These are phyloP conservation scores for honey bee (Apis mellifera) DNA, from an alignment of 1,140 invertebrate genomes.

Conservation along the genomic window Amel_HAv3.1 CM009940.2:2389501-2390000, in stretches of 20 bases:
- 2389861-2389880: neutral
- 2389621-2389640: slow-evolving; percentile 54
- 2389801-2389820: slow-evolving; percentile 34
- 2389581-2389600: slow-evolving; percentile 4
- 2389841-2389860: slow-evolving; percentile 20
- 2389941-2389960: too few relatives aligned
- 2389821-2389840: neutral
- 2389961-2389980: too few relatives aligned
- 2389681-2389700: slow-evolving; percentile 11
- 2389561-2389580: slow-evolving; percentile 15
- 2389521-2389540: slow-evolving; percentile 73
- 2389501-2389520: slow-evolving; percentile 56
- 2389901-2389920: too few relatives aligned
- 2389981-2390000: too few relatives aligned
- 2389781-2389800: neutral
- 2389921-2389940: too few relatives aligned
- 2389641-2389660: slow-evolving; percentile 42
- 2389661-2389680: neutral
- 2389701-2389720: slow-evolving; percentile 10
- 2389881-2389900: too few relatives aligned
- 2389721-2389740: neutral
- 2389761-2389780: slow-evolving; percentile 15
- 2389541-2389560: slow-evolving; percentile 54
- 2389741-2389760: slow-evolving; percentile 13
- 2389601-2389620: slow-evolving; percentile 44